Evolutionary conservation across 2,888 invertebrate genomes (phyloP), one percentile per base, ranked within the genome.

Genomic region (Digitonthophagus gazella): DNA sequence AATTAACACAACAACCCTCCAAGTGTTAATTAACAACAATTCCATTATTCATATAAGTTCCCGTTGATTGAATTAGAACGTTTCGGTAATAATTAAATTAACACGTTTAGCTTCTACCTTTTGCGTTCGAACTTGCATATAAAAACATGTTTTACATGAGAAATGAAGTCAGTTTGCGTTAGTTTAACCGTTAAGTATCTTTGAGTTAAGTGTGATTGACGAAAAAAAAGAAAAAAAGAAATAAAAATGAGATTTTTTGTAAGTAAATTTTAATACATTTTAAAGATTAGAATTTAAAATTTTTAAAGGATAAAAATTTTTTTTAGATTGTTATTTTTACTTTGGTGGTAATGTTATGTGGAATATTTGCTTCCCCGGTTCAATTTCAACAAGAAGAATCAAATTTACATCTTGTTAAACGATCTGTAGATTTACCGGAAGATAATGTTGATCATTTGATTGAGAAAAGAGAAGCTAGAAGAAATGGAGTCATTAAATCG

Each of bases 391-490:
- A 15, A n/a, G 18, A 18, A 19, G 20, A 19, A 19, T 3, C 61
- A n/a, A n/a, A n/a, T 19, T 20, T n/a, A 5, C 61, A 61, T 61
- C 19, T 61, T 3, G 61, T 61, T n/a, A 61, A 61, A 14, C 16
- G 61, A 20, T 18, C 61, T 5, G 20, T 18, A n/a, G 14, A 61
- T 20, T 16, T 61, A 14, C 61, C 61, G 5, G 19, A 19, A 20
- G 61, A 6, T 2, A 20, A 61, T 19, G n/a, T 20, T 18, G 61
- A 61, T 19, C 61, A 61, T 20, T n/a, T 20, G 19, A 61, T 61
- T 14, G 16, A 61, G 6, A 61, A 61, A 20, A 15, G 61, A n/a
- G 61, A 61, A 19, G 61, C 61, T 20, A 16, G 61, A 61, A 61
- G 61, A 20, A 16, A 15, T 8, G 61, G 61, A 6, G 20, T 61